Conservation (phyloP, 2,888 invertebrate genomes). For the Tenthredo mesomela region DNA sequence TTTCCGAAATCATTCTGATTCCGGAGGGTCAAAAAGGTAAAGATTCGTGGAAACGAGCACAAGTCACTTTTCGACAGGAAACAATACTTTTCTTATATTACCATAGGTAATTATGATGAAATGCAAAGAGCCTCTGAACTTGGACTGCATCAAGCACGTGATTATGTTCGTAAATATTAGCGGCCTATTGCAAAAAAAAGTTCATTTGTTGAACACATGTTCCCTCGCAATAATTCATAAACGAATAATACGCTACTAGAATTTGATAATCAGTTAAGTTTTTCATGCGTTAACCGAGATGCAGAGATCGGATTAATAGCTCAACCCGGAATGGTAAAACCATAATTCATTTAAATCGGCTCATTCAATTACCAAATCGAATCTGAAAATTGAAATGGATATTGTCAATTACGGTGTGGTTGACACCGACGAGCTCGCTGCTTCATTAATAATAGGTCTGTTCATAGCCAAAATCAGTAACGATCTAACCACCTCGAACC, state of each 20-base stretch:
- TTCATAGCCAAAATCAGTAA: neutral
- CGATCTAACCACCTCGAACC: neutral
- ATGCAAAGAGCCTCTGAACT: too few species aligned
- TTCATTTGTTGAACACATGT: too few species aligned
- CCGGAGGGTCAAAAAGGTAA: too few species aligned
- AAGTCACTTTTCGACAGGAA: too few species aligned
- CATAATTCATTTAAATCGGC: conserved; percentile 4
- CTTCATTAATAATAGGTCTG: neutral
- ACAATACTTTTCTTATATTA: too few species aligned
- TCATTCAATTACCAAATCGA: conserved; percentile 26
- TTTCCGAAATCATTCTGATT: too few species aligned
- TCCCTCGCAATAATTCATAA: too few species aligned
- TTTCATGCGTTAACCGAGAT: neutral
- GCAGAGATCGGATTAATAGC: neutral
- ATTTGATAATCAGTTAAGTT: neutral
- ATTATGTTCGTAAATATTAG: too few species aligned
- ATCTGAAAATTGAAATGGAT: conserved; percentile 39
- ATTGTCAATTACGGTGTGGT: conserved; percentile 24
- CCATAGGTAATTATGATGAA: too few species aligned
- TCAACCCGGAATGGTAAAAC: neutral
- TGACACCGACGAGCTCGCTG: conserved; percentile 10
- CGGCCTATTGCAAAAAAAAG: too few species aligned
- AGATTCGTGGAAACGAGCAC: too few species aligned
- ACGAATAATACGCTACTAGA: neutral
- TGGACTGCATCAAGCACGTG: too few species aligned